These are phyloP conservation scores for Salminus brasiliensis DNA, from an alignment of 2,113 vertebrate species.

Conservation along the genomic window DNA sequence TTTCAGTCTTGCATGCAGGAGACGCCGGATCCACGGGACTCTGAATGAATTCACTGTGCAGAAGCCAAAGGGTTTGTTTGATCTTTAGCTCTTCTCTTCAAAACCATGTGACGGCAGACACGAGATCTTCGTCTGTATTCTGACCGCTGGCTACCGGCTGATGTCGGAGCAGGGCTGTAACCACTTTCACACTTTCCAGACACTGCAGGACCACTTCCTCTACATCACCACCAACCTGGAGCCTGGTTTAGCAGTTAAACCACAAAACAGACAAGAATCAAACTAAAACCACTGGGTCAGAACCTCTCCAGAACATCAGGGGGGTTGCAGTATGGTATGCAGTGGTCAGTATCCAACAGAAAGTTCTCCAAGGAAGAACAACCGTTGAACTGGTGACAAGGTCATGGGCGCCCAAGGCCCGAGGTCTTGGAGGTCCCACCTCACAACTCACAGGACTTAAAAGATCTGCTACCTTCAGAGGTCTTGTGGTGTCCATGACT, in stretches of 20 bases:
- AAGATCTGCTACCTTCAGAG: no score
- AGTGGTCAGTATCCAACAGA: no score
- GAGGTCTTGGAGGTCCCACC: no score
- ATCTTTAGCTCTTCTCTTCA: slow-evolving; percentile 46
- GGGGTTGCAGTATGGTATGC: no score
- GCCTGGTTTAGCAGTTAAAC: neutral
- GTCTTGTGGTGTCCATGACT: no score
- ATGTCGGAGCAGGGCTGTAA: neutral
- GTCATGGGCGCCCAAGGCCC: no score
- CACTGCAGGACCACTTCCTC: neutral
- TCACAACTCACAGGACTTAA: no score
- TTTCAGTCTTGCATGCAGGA: slow-evolving; percentile 38
- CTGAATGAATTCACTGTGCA: slow-evolving; percentile 53
- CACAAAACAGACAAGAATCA: no score
- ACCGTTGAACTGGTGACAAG: no score
- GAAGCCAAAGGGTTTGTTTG: slow-evolving; percentile 53
- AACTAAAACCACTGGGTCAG: no score
- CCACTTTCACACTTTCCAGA: neutral
- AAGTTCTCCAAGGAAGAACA: no score
- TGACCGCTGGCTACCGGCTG: neutral
- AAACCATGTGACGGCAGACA: slow-evolving; percentile 40
- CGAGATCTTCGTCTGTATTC: slow-evolving; percentile 9
- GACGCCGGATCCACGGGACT: neutral
- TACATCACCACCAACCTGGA: neutral
- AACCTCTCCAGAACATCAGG: no score